Evolutionary conservation across 2,888 invertebrate genomes (phyloP).

Genomic region (Eueremaeus valkanovi): DNA sequence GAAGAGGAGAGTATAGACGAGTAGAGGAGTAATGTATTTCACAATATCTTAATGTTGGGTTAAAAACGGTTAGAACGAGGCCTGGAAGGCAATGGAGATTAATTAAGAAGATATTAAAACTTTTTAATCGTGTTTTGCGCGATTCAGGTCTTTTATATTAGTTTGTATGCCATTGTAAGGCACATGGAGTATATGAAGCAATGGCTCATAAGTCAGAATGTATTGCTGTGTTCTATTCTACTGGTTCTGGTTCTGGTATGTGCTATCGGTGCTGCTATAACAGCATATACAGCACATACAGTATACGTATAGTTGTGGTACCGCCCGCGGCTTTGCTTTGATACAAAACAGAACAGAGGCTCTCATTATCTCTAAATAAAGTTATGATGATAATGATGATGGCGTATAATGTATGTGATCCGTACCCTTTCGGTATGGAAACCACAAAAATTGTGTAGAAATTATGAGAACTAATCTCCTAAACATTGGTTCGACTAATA

Average conservation of each 20-base stretch:
- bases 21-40: slow-evolving; percentile 11
- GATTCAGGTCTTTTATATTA: slow-evolving; percentile 24
- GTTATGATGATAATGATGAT: slow-evolving; percentile 31
- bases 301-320: too few species aligned
- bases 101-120: slow-evolving; percentile 34
- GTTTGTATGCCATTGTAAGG: neutral
- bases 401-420: slow-evolving; percentile 28
- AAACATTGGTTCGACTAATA: slow-evolving; percentile 16
- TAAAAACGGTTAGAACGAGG: slow-evolving; percentile 2
- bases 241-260: neutral
- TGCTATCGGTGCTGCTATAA: too few species aligned
- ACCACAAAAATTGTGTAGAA: slow-evolving; percentile 27
- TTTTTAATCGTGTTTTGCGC: slow-evolving; percentile 34
- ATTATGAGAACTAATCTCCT: slow-evolving; percentile 24
- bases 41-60: slow-evolving; percentile 22
- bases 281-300: too few species aligned
- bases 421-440: slow-evolving; percentile 30
- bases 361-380: slow-evolving; percentile 35
- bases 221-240: neutral
- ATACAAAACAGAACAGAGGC: slow-evolving; percentile 32
- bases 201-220: neutral
- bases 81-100: slow-evolving; percentile 22
- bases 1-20: too few species aligned
- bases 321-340: slow-evolving; percentile 35
- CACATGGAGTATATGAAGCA: neutral